Conservation (phyloP, 2,113 vertebrate genomes). For the Vanacampus margaritifer region DNA sequence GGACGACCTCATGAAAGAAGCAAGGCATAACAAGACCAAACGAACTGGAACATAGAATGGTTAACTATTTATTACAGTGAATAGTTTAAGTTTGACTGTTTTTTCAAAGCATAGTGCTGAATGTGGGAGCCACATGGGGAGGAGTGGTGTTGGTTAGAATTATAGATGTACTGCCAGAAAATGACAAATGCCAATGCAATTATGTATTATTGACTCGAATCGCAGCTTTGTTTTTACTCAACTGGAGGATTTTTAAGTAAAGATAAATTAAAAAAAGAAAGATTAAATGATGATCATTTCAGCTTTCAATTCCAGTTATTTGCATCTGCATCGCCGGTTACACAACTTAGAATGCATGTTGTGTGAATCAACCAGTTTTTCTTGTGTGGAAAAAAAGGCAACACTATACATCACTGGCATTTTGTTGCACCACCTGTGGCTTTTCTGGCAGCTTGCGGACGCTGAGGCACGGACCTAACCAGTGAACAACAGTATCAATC, state of each 20-base stretch:
- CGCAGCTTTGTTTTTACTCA: slow-evolving; percentile 19
- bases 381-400: no score
- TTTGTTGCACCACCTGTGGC: no score
- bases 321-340: no score
- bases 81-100: slow-evolving; percentile 59
- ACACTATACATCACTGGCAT: no score
- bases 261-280: slow-evolving; percentile 2
- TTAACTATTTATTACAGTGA: slow-evolving; percentile 62
- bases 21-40: slow-evolving; percentile 44
- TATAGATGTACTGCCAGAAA: slow-evolving; percentile 46
- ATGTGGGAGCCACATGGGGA: slow-evolving; percentile 28
- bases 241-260: slow-evolving; percentile 2
- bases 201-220: slow-evolving; percentile 27
- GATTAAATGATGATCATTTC: neutral
- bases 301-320: neutral
- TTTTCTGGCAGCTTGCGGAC: no score
- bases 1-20: slow-evolving; percentile 19
- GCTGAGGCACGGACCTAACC: no score
- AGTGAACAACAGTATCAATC: no score
- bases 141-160: slow-evolving; percentile 41
- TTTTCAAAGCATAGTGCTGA: slow-evolving; percentile 54
- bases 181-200: slow-evolving; percentile 41
- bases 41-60: slow-evolving; percentile 49
- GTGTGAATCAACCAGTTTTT: no score
- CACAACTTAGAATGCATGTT: no score